These are phyloP conservation scores for Escarpia spicata DNA, from an alignment of 2,888 invertebrate genomes.

Conservation along the genomic window DNA sequence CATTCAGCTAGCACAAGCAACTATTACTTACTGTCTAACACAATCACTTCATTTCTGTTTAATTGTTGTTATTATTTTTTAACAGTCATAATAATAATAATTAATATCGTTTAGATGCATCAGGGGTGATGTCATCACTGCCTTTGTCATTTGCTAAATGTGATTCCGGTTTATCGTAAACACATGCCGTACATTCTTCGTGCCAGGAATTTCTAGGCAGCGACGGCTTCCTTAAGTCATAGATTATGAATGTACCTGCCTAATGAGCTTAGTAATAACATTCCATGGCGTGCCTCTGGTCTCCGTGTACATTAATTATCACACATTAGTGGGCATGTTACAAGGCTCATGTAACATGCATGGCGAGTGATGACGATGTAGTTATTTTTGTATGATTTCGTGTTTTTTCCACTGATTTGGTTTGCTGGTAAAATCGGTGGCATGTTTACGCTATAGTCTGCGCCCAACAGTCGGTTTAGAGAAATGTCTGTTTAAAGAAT, in stretches of 20 bases:
- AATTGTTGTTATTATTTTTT: not conserved
- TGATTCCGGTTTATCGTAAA: not conserved
- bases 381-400: too few species aligned
- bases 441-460: not conserved
- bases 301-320: not conserved
- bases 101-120: not conserved
- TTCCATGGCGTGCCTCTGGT: not conserved
- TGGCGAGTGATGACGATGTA: not conserved
- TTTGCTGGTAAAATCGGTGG: not conserved
- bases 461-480: not conserved
- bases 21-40: not conserved
- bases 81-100: not conserved
- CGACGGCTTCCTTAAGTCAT: not conserved
- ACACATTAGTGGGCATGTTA: not conserved
- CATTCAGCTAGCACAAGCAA: not conserved
- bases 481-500: not conserved
- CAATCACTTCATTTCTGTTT: not conserved
- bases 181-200: not conserved
- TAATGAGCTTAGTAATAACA: conserved; percentile 6
- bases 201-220: not conserved
- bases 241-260: not conserved
- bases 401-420: not conserved
- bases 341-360: not conserved
- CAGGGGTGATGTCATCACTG: not conserved
- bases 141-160: not conserved